These are phyloP conservation scores for Perca flavescens DNA, from an alignment of 2,113 vertebrate species.

Conservation along the genomic window DNA sequence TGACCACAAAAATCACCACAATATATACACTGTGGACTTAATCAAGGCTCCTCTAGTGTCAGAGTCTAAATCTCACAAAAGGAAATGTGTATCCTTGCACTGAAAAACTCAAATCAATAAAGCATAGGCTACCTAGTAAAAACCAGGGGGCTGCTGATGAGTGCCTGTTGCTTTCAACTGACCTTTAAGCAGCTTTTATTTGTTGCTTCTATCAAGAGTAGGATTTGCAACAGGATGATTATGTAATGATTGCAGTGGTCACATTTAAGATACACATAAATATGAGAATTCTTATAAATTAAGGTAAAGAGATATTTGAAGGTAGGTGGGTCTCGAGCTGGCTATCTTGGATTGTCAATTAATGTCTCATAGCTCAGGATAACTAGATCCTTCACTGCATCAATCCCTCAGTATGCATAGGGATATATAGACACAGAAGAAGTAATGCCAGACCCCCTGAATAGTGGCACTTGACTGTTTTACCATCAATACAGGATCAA, in stretches of 20 bases:
- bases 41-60: constrained; percentile 6
- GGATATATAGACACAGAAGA: constrained; percentile 4
- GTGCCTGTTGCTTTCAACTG: constrained; percentile 58
- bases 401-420: constrained; percentile 28
- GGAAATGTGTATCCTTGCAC: constrained; percentile 34
- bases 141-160: constrained; percentile 50
- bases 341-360: constrained; percentile 38
- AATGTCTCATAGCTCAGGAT: constrained; percentile 37
- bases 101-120: constrained; percentile 55
- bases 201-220: constrained; percentile 54
- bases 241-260: constrained; percentile 55
- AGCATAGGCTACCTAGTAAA: constrained; percentile 15
- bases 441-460: constrained; percentile 33
- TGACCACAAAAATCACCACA: too few species aligned
- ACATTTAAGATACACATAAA: constrained; percentile 57
- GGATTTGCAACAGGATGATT: constrained; percentile 65
- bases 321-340: not conserved
- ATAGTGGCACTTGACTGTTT: constrained; percentile 67
- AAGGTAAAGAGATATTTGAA: constrained; percentile 41
- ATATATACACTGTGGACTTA: not conserved
- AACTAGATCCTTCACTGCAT: not conserved
- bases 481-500: constrained; percentile 79
- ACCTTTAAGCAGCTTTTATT: constrained; percentile 74
- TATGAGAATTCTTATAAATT: constrained; percentile 23
- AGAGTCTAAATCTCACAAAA: constrained; percentile 9